Evolutionary conservation across 2,888 invertebrate species (phyloP).

Genomic region (Melangyna quadrimaculata): DNA sequence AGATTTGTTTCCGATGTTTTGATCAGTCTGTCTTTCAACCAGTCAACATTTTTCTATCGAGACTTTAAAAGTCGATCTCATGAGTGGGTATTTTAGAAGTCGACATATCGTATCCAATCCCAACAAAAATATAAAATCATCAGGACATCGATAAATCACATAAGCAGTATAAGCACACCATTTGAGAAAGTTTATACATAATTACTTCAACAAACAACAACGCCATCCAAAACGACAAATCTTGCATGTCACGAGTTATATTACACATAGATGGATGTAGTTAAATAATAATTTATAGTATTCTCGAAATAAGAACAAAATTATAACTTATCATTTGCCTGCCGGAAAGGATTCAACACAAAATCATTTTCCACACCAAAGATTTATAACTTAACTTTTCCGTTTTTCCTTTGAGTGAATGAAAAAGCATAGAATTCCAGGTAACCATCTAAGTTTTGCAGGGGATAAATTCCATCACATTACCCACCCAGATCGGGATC

Average conservation of each 20-base stretch:
- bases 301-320: slow-evolving; percentile 36
- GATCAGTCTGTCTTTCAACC: too few species aligned
- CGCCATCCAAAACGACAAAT: neutral
- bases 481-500: slow-evolving; percentile 1
- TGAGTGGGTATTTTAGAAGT: too few species aligned
- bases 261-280: neutral
- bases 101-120: too few species aligned
- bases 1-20: too few species aligned
- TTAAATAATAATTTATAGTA: slow-evolving; percentile 41
- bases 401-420: neutral
- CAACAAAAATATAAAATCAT: neutral
- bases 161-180: too few species aligned
- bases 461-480: slow-evolving; percentile 53
- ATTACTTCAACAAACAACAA: neutral
- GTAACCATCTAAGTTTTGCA: slow-evolving; percentile 7
- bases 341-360: slow-evolving; percentile 49
- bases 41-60: too few species aligned
- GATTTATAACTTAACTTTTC: slow-evolving; percentile 50
- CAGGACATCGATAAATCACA: neutral
- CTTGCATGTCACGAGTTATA: neutral
- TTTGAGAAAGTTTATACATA: neutral
- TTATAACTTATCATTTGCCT: slow-evolving; percentile 64
- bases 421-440: neutral
- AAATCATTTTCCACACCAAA: slow-evolving; percentile 41
- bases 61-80: too few species aligned